Evolutionary conservation across 2,797 vertebrate genomes (phyloP).

Genomic region (Mastacembelus armatus): DNA sequence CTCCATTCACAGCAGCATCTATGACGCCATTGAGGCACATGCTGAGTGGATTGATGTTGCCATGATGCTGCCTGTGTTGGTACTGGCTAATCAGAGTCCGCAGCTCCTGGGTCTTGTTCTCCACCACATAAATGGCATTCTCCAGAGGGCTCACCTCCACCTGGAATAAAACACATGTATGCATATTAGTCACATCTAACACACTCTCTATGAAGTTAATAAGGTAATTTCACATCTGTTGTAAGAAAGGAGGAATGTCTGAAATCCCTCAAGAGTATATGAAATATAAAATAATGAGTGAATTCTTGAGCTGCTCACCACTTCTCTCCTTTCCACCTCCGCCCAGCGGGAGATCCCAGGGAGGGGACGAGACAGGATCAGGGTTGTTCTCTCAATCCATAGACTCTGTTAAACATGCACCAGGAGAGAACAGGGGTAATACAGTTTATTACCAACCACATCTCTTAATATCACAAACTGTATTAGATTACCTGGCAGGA

Average conservation of each 20-base stretch:
- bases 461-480: neutral
- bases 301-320: conserved; percentile 85
- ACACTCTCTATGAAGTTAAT: neutral
- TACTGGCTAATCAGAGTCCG: conserved; percentile 98
- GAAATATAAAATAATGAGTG: neutral
- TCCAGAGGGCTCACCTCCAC: conserved; percentile 98
- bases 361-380: conserved; percentile 94
- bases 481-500: no score
- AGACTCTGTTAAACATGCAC: conserved; percentile 77
- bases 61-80: conserved; percentile 96
- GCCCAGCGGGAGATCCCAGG: conserved; percentile 99
- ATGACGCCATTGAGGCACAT: conserved; percentile 99
- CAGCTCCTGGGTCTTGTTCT: conserved; percentile 98
- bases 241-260: neutral
- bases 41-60: conserved; percentile 98
- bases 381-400: conserved; percentile 98
- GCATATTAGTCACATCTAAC: neutral
- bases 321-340: conserved; percentile 96
- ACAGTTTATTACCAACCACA: neutral
- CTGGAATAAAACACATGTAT: conserved; percentile 73
- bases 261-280: neutral
- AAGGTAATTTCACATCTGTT: neutral
- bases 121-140: conserved; percentile 98
- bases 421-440: conserved; percentile 31
- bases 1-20: conserved; percentile 97